These are phyloP conservation scores for Hydraecia micacea DNA, from an alignment of 2,888 invertebrate species.

Conservation along the genomic window DNA sequence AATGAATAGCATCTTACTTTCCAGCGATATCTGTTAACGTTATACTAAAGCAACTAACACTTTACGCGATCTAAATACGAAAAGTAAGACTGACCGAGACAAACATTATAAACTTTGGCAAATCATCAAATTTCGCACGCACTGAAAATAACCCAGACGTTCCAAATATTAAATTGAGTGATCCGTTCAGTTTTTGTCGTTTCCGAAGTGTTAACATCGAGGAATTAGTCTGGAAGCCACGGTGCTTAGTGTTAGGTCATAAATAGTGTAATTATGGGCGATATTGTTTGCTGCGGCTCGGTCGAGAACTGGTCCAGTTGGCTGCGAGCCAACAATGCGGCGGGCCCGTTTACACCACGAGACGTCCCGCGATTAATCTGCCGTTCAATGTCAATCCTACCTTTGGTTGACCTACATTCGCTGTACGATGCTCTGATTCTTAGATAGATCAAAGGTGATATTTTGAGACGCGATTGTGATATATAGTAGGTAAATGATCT, in stretches of 20 bases:
- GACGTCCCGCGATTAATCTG: slow-evolving; percentile 72
- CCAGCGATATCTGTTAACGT: background rate
- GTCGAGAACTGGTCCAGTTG: slow-evolving; percentile 78
- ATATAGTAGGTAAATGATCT: background rate
- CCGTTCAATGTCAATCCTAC: slow-evolving; percentile 84
- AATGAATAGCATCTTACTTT: background rate
- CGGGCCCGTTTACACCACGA: slow-evolving; percentile 73
- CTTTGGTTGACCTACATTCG: slow-evolving; percentile 74
- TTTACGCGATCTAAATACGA: slow-evolving; percentile 54
- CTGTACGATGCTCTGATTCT: slow-evolving; percentile 54
- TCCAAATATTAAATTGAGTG: slow-evolving; percentile 52
- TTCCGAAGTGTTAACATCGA: slow-evolving; percentile 38
- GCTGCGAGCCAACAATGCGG: slow-evolving; percentile 76
- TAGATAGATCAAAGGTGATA: slow-evolving; percentile 46
- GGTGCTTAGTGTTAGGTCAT: slow-evolving; percentile 71
- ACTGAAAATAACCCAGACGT: slow-evolving; percentile 63
- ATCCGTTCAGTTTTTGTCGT: slow-evolving; percentile 50
- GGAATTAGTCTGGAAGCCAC: slow-evolving; percentile 37
- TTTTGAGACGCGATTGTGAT: slow-evolving; percentile 36
- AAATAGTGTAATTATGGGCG: slow-evolving; percentile 50
- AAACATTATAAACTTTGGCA: slow-evolving; percentile 61
- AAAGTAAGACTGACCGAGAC: slow-evolving; percentile 48
- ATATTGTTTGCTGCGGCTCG: slow-evolving; percentile 61
- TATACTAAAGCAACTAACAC: background rate
- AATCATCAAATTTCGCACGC: slow-evolving; percentile 58